Conservation (phyloP, 2,888 invertebrate species). For the Buathra laborator region DNA sequence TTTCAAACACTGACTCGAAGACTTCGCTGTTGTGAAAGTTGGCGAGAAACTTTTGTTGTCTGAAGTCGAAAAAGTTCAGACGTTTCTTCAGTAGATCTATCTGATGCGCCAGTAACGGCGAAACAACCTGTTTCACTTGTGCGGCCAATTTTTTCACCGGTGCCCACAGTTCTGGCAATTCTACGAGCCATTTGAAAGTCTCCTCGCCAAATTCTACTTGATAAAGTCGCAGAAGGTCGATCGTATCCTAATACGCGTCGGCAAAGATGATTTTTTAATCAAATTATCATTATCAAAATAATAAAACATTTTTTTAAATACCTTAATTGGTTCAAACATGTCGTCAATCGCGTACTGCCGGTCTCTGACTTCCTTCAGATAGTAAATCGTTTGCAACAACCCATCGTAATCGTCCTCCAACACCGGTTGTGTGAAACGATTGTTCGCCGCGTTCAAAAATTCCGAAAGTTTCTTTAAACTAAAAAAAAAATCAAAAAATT, state of each 20-base stretch:
- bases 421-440: slow-evolving; percentile 90
- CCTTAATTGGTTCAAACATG: slow-evolving; percentile 95
- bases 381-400: slow-evolving; percentile 93
- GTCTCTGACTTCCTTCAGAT: slow-evolving; percentile 92
- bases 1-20: slow-evolving; percentile 83
- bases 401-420: slow-evolving; percentile 95
- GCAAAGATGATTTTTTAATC: not conserved
- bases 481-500: slow-evolving; percentile 54
- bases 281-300: too few species aligned
- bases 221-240: slow-evolving; percentile 93
- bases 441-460: slow-evolving; percentile 92
- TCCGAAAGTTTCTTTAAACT: slow-evolving; percentile 92
- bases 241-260: slow-evolving; percentile 87
- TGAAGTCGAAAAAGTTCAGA: slow-evolving; percentile 92
- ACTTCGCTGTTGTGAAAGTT: slow-evolving; percentile 88
- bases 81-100: slow-evolving; percentile 94
- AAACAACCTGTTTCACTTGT: slow-evolving; percentile 93
- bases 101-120: slow-evolving; percentile 95
- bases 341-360: slow-evolving; percentile 92
- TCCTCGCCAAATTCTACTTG: slow-evolving; percentile 95
- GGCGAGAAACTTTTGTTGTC: slow-evolving; percentile 91
- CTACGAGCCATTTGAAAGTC: slow-evolving; percentile 87
- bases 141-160: slow-evolving; percentile 94
- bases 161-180: slow-evolving; percentile 95
- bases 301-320: slow-evolving; percentile 47